phyloP scores from a whole-genome alignment of 2,113 vertebrate genomes.

The Gopherus flavomarginatus region DNA sequence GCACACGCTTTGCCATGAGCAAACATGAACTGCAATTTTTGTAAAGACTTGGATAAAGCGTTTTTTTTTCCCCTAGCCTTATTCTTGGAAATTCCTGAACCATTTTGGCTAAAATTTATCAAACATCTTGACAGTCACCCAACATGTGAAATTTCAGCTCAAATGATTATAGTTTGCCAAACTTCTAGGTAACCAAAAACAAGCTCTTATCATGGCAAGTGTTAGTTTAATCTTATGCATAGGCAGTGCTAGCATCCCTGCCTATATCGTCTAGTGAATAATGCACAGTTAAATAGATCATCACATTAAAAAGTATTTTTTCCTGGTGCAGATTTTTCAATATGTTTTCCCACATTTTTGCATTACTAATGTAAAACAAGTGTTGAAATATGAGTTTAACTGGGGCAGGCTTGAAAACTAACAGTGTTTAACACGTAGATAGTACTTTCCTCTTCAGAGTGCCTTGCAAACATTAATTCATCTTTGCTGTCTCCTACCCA shows the following conservation, averaged over 20 bases:
- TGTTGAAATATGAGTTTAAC: not conserved
- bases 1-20: not conserved
- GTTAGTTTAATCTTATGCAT: not conserved
- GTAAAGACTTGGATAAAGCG: not conserved
- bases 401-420: not conserved
- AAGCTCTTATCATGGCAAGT: not conserved
- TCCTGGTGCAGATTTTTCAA: not conserved
- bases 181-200: not conserved
- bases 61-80: too few relatives aligned
- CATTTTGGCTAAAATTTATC: not conserved
- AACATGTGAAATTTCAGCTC: not conserved
- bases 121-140: not conserved
- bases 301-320: not conserved
- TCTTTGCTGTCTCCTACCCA: not conserved
- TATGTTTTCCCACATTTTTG: not conserved
- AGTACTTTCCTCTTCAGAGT: not conserved
- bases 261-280: not conserved
- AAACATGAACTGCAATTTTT: not conserved
- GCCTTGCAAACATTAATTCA: not conserved
- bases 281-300: not conserved
- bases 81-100: not conserved
- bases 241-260: not conserved
- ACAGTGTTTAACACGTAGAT: not conserved
- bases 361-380: not conserved
- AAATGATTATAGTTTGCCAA: not conserved